Percentiles rank a stretch among this genome's conserved stretches.
These are phyloP conservation scores for Chionis minor DNA, from an alignment of 2,113 vertebrate genomes.

Conservation along the genomic window DNA sequence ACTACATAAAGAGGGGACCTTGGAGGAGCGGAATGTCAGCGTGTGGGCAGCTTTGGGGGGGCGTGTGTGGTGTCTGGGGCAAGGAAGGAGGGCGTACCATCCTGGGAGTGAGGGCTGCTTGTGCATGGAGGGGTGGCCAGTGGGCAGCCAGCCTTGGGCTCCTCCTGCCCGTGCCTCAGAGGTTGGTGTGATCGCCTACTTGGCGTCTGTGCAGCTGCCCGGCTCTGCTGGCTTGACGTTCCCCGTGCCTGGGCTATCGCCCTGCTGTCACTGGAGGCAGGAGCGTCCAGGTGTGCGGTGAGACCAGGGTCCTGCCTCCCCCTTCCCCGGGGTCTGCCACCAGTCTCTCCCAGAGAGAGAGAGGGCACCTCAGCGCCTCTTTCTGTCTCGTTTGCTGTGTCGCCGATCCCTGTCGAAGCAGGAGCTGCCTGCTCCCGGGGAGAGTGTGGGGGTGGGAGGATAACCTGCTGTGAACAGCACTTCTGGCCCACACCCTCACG, in stretches of 20 bases:
- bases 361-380: not conserved
- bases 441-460: not conserved
- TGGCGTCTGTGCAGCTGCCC: conserved; percentile 6
- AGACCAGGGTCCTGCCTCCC: not conserved
- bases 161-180: not conserved
- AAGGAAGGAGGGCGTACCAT: not conserved
- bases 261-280: not conserved
- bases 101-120: not conserved
- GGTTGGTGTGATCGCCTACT: not conserved
- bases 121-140: not conserved
- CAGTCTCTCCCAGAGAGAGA: not conserved
- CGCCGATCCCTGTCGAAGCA: not conserved
- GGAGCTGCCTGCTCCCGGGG: not conserved
- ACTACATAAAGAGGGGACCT: not conserved
- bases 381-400: not conserved
- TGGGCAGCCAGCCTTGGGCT: not conserved
- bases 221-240: not conserved
- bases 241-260: not conserved
- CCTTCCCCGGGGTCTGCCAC: not conserved
- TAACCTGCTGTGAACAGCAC: not conserved
- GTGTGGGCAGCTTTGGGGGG: not conserved
- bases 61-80: not conserved
- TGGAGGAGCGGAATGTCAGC: not conserved
- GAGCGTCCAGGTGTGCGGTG: not conserved
- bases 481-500: not conserved